Evolutionary conservation across 2,797 vertebrate species (phyloP).

Genomic region (Sternotherus odoratus): DNA sequence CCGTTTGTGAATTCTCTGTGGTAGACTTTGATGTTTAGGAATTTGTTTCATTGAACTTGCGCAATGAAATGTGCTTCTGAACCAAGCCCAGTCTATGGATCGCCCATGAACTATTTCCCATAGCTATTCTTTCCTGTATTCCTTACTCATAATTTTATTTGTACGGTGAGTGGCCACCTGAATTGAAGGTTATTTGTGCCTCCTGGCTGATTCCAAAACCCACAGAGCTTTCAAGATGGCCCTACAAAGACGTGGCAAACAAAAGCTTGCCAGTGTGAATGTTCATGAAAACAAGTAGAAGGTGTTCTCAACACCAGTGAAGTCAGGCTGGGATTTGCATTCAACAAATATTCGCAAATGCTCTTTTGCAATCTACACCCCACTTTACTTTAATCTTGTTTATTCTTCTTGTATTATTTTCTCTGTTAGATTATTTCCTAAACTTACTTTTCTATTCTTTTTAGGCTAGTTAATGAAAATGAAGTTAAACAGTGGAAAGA

Average conservation of each 20-base stretch:
- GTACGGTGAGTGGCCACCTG: fast-evolving
- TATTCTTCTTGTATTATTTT: neutral
- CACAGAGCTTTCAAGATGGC: neutral
- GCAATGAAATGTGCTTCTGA: neutral
- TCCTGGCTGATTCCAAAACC: fast-evolving
- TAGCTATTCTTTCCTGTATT: neutral
- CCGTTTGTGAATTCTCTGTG: neutral
- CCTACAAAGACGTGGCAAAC: neutral
- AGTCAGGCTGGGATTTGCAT: neutral
- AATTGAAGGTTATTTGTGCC: neutral
- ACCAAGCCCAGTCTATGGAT: neutral
- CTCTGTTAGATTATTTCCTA: neutral
- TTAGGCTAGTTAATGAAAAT: conserved; percentile 98
- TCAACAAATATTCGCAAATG: neutral
- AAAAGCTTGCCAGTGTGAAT: neutral
- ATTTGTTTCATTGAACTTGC: neutral
- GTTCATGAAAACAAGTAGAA: neutral
- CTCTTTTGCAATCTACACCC: conserved; percentile 2
- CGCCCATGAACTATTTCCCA: neutral
- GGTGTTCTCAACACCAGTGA: neutral
- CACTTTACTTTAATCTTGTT: fast-evolving
- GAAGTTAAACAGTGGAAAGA: conserved; percentile 99
- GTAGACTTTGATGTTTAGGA: neutral
- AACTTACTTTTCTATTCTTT: neutral
- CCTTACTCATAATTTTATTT: neutral